These are phyloP conservation scores for Calliphora vomitoria DNA, from an alignment of 2,888 invertebrate species.

Conservation along the genomic window DNA sequence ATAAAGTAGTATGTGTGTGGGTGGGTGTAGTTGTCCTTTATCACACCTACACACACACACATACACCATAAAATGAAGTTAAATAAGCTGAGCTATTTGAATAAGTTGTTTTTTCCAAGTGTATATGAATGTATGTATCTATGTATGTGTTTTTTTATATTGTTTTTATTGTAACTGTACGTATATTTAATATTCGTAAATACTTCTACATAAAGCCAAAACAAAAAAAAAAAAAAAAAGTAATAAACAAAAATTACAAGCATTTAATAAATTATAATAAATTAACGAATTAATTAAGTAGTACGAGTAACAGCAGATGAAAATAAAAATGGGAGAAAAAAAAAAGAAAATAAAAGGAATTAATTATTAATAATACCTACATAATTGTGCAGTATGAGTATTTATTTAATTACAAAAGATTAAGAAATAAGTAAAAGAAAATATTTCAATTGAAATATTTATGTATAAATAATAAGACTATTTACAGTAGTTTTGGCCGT, in stretches of 20 bases:
- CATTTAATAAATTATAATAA: slow-evolving; percentile 69
- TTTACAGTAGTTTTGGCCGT: background rate
- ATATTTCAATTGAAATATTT: slow-evolving; percentile 1
- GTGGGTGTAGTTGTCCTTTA: background rate
- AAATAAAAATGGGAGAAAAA: slow-evolving; percentile 10
- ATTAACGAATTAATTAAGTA: slow-evolving; percentile 55
- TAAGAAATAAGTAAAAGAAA: slow-evolving; percentile 43
- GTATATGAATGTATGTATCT: slow-evolving; percentile 27
- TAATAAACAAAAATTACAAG: slow-evolving; percentile 55
- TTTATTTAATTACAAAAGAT: slow-evolving; percentile 55
- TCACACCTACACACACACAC: slow-evolving; percentile 17
- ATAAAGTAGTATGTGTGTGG: background rate
- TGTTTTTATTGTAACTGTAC: slow-evolving; percentile 40
- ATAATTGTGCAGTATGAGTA: slow-evolving; percentile 19
- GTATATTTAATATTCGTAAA: slow-evolving; percentile 57
- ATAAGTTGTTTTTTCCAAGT: slow-evolving; percentile 45
- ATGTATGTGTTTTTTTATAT: slow-evolving; percentile 43
- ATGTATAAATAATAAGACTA: slow-evolving; percentile 3
- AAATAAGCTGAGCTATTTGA: slow-evolving; percentile 34
- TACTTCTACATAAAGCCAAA: slow-evolving; percentile 56
- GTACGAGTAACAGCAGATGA: slow-evolving; percentile 28
- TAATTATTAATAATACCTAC: slow-evolving; percentile 11
- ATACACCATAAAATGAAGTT: background rate
- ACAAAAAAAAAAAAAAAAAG: slow-evolving; percentile 11
- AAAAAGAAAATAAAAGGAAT: background rate